phyloP scores from a whole-genome alignment of 2,797 vertebrate genomes.

The Valencia hispanica region DNA sequence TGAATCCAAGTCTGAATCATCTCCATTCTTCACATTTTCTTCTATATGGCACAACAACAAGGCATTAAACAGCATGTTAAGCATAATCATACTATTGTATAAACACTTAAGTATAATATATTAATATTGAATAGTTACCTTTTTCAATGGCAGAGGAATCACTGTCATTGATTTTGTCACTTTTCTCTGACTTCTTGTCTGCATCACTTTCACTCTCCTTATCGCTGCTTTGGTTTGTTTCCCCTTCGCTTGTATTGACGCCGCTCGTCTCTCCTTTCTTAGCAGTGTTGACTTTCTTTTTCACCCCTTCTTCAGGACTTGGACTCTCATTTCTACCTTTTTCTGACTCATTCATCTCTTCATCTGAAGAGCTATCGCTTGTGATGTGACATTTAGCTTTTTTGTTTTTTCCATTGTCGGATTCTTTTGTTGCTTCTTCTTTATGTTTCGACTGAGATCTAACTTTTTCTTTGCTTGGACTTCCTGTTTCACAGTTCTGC shows the following conservation, averaged over 20 bases:
- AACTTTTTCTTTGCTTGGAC: conserved; percentile 37
- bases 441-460: conserved; percentile 22
- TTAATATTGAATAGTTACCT: conserved; percentile 29
- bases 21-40: conserved; percentile 33
- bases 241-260: conserved; percentile 3
- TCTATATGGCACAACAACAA: conserved; percentile 30
- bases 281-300: conserved; percentile 2
- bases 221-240: conserved; percentile 21
- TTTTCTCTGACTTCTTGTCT: conserved; percentile 24
- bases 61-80: neutral
- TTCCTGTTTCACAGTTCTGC: conserved; percentile 26
- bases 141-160: conserved; percentile 48
- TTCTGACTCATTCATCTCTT: conserved; percentile 18
- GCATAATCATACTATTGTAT: neutral
- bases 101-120: neutral
- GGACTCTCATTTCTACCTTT: conserved; percentile 12
- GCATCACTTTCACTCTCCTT: conserved; percentile 28
- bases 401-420: neutral
- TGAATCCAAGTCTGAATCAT: conserved; percentile 70
- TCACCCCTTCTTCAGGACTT: conserved; percentile 23
- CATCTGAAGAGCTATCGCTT: conserved; percentile 46
- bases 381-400: conserved; percentile 4
- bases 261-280: neutral
- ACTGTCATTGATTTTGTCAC: conserved; percentile 1
- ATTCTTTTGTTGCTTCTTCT: conserved; percentile 25